Evolutionary conservation across 2,888 invertebrate genomes (phyloP).

Genomic region (Dorcus parallelipipedus): DNA sequence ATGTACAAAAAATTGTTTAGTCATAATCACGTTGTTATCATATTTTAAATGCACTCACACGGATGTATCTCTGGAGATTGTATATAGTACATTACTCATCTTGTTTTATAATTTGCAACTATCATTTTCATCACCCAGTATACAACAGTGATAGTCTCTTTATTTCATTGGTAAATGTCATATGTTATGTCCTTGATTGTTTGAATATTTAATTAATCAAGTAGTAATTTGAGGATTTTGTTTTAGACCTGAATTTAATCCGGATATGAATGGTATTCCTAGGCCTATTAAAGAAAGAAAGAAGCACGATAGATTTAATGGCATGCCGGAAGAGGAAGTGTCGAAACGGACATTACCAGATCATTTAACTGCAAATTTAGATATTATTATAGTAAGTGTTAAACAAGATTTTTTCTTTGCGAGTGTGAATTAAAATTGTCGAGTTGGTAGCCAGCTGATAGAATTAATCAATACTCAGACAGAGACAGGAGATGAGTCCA

Average conservation of each 20-base stretch:
- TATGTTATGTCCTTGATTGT: too few species aligned
- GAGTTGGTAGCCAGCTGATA: neutral
- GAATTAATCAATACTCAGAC: neutral
- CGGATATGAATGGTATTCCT: constrained; percentile 55
- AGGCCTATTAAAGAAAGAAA: constrained; percentile 78
- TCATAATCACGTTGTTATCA: too few species aligned
- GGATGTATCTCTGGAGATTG: too few species aligned
- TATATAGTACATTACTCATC: too few species aligned
- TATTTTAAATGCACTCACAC: too few species aligned
- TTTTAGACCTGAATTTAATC: constrained; percentile 55
- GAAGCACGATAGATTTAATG: constrained; percentile 93
- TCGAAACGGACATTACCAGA: constrained; percentile 91
- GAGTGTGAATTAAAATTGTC: neutral
- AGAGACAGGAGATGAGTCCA: neutral
- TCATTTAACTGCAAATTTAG: constrained; percentile 88
- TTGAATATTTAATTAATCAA: too few species aligned
- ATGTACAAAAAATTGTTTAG: too few species aligned
- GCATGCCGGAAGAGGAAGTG: constrained; percentile 96
- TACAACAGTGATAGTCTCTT: too few species aligned
- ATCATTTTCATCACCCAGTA: too few species aligned
- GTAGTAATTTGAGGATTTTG: neutral
- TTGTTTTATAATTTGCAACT: too few species aligned
- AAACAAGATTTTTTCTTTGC: neutral
- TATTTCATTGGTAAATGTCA: too few species aligned
- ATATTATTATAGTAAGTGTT: constrained; percentile 96